A percentile compares a stretch with the other conserved stretches of the same genome.
phyloP scores from a whole-genome alignment of 2,797 vertebrate genomes.

The Valencia hispanica region DNA sequence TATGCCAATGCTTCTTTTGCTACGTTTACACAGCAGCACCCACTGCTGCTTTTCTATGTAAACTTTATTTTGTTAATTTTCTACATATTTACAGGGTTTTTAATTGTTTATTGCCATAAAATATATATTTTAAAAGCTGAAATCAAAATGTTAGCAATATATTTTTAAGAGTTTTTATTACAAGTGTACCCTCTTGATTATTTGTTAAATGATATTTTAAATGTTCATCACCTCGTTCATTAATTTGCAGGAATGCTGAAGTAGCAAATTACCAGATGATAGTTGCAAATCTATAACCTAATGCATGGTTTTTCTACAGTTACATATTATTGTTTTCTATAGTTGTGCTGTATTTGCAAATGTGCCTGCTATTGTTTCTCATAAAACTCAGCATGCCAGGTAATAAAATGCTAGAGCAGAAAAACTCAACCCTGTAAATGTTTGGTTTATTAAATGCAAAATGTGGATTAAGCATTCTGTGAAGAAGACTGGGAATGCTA shows the following conservation, averaged over 20 bases:
- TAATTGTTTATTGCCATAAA: constrained; percentile 24
- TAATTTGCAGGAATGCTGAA: constrained; percentile 37
- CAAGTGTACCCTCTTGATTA: constrained; percentile 37
- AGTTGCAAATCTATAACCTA: constrained; percentile 30
- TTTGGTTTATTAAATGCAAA: constrained; percentile 3
- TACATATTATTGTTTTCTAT: constrained; percentile 9
- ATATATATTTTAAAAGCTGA: constrained; percentile 24
- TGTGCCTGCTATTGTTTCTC: constrained; percentile 18
- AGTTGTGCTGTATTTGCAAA: constrained; percentile 14
- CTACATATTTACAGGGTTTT: constrained; percentile 31
- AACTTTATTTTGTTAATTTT: constrained; percentile 1
- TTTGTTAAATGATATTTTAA: constrained; percentile 30
- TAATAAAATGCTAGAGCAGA: constrained; percentile 12
- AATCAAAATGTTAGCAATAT: constrained; percentile 41
- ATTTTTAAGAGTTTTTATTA: constrained; percentile 48
- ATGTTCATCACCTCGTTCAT: constrained; percentile 12
- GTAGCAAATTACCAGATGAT: constrained; percentile 45
- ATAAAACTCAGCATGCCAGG: constrained; percentile 23
- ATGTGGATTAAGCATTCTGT: neutral
- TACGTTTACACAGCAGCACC: constrained; percentile 43
- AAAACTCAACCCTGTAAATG: neutral
- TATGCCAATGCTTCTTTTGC: constrained; percentile 48
- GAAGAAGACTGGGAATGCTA: neutral
- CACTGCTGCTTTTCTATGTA: constrained; percentile 48
- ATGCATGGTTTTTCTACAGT: constrained; percentile 26